A percentile compares a stretch with the other conserved stretches of the same genome.
Evolutionary conservation across 2,888 invertebrate species (phyloP).

Genomic region (Selenia dentaria): DNA sequence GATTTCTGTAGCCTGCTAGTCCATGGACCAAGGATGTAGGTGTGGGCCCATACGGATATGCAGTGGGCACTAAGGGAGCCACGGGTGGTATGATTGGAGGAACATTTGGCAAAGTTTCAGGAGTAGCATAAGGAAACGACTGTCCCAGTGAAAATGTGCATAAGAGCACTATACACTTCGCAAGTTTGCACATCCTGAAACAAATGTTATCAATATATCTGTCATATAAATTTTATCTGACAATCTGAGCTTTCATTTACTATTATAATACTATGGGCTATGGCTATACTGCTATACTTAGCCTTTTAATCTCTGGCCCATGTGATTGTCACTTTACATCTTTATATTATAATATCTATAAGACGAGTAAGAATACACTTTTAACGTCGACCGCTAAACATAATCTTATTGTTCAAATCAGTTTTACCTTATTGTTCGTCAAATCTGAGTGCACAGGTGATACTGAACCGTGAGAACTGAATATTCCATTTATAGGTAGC

Average conservation of each 20-base stretch:
- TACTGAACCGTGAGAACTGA: slow-evolving; percentile 70
- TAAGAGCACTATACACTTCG: slow-evolving; percentile 30
- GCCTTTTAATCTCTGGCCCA: too few relatives aligned
- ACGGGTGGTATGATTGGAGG: slow-evolving; percentile 32
- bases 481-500: slow-evolving; percentile 76
- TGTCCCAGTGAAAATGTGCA: slow-evolving; percentile 33
- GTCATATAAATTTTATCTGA: too few relatives aligned
- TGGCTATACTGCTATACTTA: too few relatives aligned
- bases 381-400: too few relatives aligned
- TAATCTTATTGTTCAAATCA: too few relatives aligned
- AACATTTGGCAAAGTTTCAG: slow-evolving; percentile 29
- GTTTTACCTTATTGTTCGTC: slow-evolving; percentile 32
- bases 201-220: too few relatives aligned
- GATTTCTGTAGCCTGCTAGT: background rate
- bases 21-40: slow-evolving; percentile 35
- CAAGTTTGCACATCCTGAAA: slow-evolving; percentile 8
- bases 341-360: too few relatives aligned
- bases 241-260: too few relatives aligned
- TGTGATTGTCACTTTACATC: too few relatives aligned
- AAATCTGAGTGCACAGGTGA: slow-evolving; percentile 58
- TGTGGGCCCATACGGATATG: slow-evolving; percentile 33
- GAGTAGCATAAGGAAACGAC: slow-evolving; percentile 32
- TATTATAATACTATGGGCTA: too few relatives aligned
- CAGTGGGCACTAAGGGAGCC: slow-evolving; percentile 18
- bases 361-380: too few relatives aligned